Base-by-base conservation (phyloP, 2,888 invertebrate genomes). In the Scaptomyza polygonia region DNA sequence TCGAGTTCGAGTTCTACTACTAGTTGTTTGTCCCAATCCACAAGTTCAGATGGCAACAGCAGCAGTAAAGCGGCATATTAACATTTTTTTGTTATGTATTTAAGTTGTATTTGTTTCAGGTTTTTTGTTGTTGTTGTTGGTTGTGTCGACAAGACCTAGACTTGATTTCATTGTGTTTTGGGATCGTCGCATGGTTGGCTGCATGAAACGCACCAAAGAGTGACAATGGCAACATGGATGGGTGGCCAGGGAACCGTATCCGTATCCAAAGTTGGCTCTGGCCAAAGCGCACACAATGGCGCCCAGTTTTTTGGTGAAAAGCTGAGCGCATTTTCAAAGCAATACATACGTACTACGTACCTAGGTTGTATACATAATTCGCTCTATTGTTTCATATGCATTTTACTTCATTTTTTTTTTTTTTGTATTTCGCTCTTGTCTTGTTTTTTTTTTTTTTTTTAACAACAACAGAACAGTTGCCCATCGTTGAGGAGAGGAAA, bases 141-240 rank as follows among this genome's bases (percentile, higher is more conserved):
- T n/a, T 8, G 32, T 48, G 32, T 32, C 34, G 40, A 48, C 39
- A 45, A 45, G 67, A 67, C 53, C 39, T 45, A 45, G 67, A 67
- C 53, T 56, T 62, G 63, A 69, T 58, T 71, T 54, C 49, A 67
- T 71, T 67, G 66, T 73, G 45, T 36, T 55, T 72, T 67, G 67
- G 71, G 55, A 65, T 77, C 68, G 67, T 79, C 70, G 73, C 79
- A 79, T 79, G 78, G 63, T 76, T 79, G 66, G 79, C 61, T 78
- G 79, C 79, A 75, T 78, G 78, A 58, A 78, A 78, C 78, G 78
- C 78, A 78, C 79, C 73, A 73, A 52, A 73, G 76, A 78, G 67
- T 78, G 78, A 79, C 78, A 76, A 78, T 79, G 65, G 78, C 58
- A 58, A 75, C 72, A 67, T 65, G 74, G 73, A 62, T 72, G 69